Evolutionary conservation across 1,140 invertebrate genomes (phyloP), one percentile per base, ranked within the genome.

Genomic region (Hyphantria cunea): DNA sequence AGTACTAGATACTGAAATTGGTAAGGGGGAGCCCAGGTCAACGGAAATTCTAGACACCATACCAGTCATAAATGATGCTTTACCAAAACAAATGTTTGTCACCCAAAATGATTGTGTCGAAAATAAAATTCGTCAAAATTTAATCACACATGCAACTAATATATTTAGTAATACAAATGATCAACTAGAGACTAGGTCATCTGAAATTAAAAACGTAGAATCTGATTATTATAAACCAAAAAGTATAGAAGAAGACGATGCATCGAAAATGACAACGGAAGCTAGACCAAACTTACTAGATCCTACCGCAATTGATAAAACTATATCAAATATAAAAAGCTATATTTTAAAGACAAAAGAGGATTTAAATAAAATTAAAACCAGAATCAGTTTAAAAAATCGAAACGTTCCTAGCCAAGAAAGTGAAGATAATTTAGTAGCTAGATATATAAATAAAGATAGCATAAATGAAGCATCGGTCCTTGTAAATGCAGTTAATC

Each of bases 311-410:
- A 12, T 49, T 15, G 45, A 49, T 47, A 41, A 60, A 17, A 15
- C 44, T 0, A 32, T 68, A 6, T 32, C 37, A 39, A 47, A 58
- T 12, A 42, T 74, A 10, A 74, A 52, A 39, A 55, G 68, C 33
- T 51, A 59, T 25, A 68, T 70, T 51, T 41, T 45, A 3, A 59
- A 45, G 37, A 66, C 34, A 54, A 37, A 68, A 39, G 41, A 70
- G 14, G 56, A 61, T 6, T 50, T 68, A 31, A 64, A 65, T 48
- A 65, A 54, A 33, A 25, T 59, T 6, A 55, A 62, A 49, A 33
- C 37, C 10, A 47, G 48, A 4, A n/a, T n/a, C n/a, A n/a, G n/a
- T n/a, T n/a, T 41, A 32, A 41, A 14, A 61, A 39, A 14, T n/a
- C 9, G 41, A 48, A 39, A 48, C 34, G 11, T 45, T n/a, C 10